Evolutionary conservation across 1,140 invertebrate genomes (phyloP).

Genomic region (Cherax quadricarinatus): DNA sequence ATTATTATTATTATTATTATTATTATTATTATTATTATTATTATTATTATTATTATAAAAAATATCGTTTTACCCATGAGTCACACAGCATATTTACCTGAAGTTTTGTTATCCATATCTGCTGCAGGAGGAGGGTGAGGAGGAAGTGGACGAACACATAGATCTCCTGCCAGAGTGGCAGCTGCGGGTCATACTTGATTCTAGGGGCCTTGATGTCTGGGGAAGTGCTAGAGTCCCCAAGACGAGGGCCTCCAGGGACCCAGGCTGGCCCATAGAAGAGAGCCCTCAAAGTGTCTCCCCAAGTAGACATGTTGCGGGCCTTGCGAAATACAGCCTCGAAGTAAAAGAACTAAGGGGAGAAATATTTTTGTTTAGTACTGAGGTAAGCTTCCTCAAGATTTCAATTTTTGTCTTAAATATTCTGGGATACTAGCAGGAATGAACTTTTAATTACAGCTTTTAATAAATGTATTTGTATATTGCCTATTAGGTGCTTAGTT

Average conservation of each 20-base stretch:
- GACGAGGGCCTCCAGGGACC: constrained; percentile 48
- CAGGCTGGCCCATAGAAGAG: constrained; percentile 65
- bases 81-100: too few relatives aligned
- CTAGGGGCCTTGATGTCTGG: constrained; percentile 75
- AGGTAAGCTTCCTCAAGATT: too few relatives aligned
- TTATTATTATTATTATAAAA: too few relatives aligned
- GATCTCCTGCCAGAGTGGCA: constrained; percentile 83
- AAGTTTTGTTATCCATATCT: constrained; percentile 8
- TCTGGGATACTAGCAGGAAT: too few relatives aligned
- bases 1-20: too few relatives aligned
- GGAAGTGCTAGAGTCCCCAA: constrained; percentile 72
- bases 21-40: too few relatives aligned
- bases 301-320: constrained; percentile 44
- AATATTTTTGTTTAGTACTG: too few relatives aligned
- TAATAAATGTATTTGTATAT: too few relatives aligned
- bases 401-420: too few relatives aligned
- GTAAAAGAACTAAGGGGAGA: constrained; percentile 39
- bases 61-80: too few relatives aligned
- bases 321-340: constrained; percentile 21
- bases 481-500: too few relatives aligned
- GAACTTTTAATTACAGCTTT: too few relatives aligned
- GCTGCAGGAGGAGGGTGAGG: constrained; percentile 78
- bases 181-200: constrained; percentile 82
- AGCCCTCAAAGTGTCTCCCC: constrained; percentile 51
- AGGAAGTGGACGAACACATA: constrained; percentile 85